These are phyloP conservation scores for Diglossa cyanea DNA, from an alignment of 2,797 vertebrate species.

Conservation along the genomic window DNA sequence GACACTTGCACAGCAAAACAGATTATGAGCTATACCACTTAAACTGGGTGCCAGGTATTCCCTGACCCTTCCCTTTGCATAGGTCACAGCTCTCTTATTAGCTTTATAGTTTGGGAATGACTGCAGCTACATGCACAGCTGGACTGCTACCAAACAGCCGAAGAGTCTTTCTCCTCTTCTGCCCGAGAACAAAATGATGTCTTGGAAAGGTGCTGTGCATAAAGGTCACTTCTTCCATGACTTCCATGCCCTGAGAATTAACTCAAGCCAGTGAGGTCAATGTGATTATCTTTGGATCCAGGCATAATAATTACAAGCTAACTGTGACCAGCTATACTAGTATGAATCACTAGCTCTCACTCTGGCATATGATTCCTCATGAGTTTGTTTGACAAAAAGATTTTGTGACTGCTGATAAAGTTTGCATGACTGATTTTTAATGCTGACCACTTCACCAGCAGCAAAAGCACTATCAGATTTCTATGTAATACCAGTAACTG, in stretches of 20 bases:
- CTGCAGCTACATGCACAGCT: neutral
- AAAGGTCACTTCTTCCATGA: neutral
- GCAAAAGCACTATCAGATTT: neutral
- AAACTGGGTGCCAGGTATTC: neutral
- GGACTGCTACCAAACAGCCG: neutral
- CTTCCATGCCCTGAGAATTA: neutral
- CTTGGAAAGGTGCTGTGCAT: neutral
- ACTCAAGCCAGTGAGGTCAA: neutral
- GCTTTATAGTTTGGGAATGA: neutral
- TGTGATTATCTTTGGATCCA: neutral
- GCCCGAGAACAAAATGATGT: neutral
- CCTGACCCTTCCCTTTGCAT: neutral
- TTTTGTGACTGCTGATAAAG: neutral
- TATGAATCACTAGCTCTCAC: neutral
- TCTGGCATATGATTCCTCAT: neutral
- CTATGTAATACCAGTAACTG: neutral
- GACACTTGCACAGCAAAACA: neutral
- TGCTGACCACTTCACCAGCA: neutral
- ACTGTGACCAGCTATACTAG: neutral
- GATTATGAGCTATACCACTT: neutral
- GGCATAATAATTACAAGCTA: neutral
- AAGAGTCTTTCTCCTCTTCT: neutral
- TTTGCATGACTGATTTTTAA: neutral
- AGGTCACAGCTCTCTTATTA: conserved; percentile 3
- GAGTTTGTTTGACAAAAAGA: neutral